phyloP scores from a whole-genome alignment of 2,888 invertebrate genomes.

The Sipunculus nudus region DNA sequence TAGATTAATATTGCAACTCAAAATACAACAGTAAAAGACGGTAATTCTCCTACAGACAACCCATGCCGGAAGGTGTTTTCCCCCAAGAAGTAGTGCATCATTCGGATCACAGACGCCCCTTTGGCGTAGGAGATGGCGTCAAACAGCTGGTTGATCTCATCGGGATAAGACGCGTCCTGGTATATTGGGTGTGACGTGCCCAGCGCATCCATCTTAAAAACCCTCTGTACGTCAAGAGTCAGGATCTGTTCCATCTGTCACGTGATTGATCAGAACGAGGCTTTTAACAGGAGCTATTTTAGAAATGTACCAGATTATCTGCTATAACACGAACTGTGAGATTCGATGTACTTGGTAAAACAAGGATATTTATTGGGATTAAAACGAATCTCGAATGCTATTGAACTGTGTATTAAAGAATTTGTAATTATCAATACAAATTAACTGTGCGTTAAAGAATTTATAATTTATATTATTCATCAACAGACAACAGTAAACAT shows the following conservation, averaged over 20 bases:
- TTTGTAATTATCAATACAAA: too few relatives aligned
- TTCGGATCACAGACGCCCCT: constrained; percentile 85
- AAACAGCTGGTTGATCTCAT: constrained; percentile 90
- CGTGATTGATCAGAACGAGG: not conserved
- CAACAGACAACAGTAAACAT: too few relatives aligned
- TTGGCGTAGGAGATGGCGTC: constrained; percentile 90
- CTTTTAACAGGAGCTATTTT: too few relatives aligned
- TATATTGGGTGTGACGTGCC: constrained; percentile 89
- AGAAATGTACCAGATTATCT: too few relatives aligned
- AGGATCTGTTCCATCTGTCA: constrained; percentile 80
- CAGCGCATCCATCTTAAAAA: constrained; percentile 79
- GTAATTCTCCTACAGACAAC: constrained; percentile 54
- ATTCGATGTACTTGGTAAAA: too few relatives aligned
- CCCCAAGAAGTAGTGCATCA: constrained; percentile 89
- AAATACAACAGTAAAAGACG: too few relatives aligned
- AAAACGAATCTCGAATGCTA: too few relatives aligned
- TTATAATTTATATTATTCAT: too few relatives aligned
- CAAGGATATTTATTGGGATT: too few relatives aligned
- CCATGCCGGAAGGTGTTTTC: constrained; percentile 80
- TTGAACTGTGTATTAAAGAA: too few relatives aligned
- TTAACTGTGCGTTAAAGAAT: too few relatives aligned
- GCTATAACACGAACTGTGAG: too few relatives aligned
- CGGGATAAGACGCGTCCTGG: constrained; percentile 86
- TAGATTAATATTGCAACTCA: not conserved
- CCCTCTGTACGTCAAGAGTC: constrained; percentile 76